phyloP scores from a whole-genome alignment of 2,797 vertebrate species.

The Tadarida brasiliensis region DNA sequence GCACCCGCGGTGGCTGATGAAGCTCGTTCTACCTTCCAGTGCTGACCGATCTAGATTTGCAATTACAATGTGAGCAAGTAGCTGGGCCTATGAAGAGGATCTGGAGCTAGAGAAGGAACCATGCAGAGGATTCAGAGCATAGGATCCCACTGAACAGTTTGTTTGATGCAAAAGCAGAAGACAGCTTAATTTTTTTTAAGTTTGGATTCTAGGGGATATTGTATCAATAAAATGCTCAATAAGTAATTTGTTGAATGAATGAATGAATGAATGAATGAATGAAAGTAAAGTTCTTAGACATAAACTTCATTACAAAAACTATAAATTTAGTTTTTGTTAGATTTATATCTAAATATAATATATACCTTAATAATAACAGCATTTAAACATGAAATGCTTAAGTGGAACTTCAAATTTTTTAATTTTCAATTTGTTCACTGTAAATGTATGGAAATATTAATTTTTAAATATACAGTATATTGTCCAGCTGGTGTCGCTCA shows the following conservation, averaged over 20 bases:
- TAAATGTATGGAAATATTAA: background rate
- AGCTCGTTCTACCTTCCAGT: background rate
- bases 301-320: background rate
- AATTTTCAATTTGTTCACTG: background rate
- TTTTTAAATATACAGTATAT: background rate
- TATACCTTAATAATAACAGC: background rate
- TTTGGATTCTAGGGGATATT: background rate
- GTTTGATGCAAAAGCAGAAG: background rate
- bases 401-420: constrained; percentile 4
- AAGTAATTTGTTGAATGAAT: background rate
- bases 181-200: background rate
- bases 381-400: background rate
- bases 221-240: background rate
- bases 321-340: background rate
- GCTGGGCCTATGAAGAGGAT: background rate
- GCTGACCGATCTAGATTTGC: background rate
- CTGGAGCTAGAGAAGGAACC: background rate
- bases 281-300: background rate
- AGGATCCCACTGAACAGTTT: background rate
- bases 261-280: background rate
- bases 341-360: background rate
- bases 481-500: background rate
- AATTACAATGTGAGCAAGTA: background rate
- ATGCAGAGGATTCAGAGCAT: background rate
- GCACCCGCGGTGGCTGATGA: background rate